A percentile compares a stretch with the other conserved stretches of the same genome.
phyloP scores from a whole-genome alignment of 2,113 vertebrate species.

The Pipa parva region DNA sequence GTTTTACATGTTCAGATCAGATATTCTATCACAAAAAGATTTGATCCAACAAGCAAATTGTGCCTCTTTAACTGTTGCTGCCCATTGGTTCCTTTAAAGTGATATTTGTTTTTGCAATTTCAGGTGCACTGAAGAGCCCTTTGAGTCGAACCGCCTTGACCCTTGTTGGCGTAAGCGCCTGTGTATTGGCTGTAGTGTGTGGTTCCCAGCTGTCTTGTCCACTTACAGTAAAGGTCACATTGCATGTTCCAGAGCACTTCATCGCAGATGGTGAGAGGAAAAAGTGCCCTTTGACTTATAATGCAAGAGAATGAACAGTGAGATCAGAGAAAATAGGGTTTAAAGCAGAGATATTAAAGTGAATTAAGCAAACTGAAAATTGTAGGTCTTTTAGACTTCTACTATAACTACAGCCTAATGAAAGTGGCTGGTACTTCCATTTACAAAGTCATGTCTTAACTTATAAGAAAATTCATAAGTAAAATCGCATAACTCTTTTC shows the following conservation, averaged over 20 bases:
- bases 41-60: no score
- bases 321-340: background rate
- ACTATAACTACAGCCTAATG: no score
- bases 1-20: no score
- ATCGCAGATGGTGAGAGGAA: conserved; percentile 88
- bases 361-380: background rate
- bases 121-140: conserved; percentile 89
- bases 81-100: no score
- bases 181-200: conserved; percentile 90
- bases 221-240: conserved; percentile 90
- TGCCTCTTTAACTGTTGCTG: no score
- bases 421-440: background rate
- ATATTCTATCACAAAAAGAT: no score
- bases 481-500: background rate
- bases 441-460: background rate
- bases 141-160: conserved; percentile 92
- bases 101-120: conserved; percentile 28
- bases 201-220: conserved; percentile 91
- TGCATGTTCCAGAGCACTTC: conserved; percentile 96
- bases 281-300: background rate
- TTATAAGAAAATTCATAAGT: background rate
- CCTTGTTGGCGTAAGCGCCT: conserved; percentile 90
- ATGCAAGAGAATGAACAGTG: background rate
- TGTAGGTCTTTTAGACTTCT: background rate
- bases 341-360: background rate